Conservation (phyloP, 2,797 vertebrate species). For the Sebastes alutus region DNA sequence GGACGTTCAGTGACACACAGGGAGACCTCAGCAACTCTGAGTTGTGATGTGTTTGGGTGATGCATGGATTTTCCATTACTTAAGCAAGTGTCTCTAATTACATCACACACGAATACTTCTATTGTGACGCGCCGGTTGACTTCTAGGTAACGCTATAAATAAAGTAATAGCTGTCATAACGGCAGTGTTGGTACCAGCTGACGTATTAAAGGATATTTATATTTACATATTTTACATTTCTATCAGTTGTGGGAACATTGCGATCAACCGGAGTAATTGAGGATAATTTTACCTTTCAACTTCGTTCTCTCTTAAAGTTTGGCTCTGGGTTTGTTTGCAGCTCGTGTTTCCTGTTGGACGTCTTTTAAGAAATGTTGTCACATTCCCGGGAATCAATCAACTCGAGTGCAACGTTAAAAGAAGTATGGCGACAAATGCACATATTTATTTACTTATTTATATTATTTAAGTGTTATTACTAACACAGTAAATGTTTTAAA, state of each 20-base stretch:
- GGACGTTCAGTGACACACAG: slow-evolving; percentile 16
- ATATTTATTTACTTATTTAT: background rate
- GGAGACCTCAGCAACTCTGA: background rate
- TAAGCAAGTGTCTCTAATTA: slow-evolving; percentile 19
- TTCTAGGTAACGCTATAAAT: background rate
- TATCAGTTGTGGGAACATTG: background rate
- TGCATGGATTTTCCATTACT: slow-evolving; percentile 39
- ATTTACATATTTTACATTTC: background rate
- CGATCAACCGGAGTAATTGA: background rate
- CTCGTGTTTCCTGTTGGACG: background rate
- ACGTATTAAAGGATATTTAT: background rate
- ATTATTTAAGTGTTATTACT: background rate
- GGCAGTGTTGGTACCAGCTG: background rate
- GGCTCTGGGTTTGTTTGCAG: background rate
- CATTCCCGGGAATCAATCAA: background rate
- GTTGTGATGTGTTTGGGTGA: slow-evolving; percentile 4
- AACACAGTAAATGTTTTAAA: background rate
- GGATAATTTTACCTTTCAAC: background rate
- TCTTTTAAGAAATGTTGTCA: background rate
- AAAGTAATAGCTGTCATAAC: background rate
- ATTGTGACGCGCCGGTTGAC: slow-evolving; percentile 9
- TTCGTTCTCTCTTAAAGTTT: background rate
- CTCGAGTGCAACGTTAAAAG: background rate
- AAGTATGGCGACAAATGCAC: no score
- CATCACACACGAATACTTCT: slow-evolving; percentile 16